phyloP scores from a whole-genome alignment of 2,113 vertebrate genomes.

The Saimiri boliviensis region DNA sequence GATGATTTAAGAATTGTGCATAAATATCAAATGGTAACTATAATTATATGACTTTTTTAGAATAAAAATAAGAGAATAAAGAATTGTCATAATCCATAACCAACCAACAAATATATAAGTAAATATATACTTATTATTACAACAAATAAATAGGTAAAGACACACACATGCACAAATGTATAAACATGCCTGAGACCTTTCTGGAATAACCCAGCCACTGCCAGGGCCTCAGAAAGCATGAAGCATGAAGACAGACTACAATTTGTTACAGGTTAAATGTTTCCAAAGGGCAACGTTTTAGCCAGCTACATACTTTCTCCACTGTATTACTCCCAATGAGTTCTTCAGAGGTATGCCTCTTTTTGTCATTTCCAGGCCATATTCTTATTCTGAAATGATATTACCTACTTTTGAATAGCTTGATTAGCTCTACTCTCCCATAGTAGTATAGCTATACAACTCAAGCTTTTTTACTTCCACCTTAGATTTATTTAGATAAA shows the following conservation, averaged over 20 bases:
- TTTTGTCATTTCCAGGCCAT: neutral
- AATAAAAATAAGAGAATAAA: neutral
- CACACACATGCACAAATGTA: neutral
- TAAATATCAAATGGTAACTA: neutral
- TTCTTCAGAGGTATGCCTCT: neutral
- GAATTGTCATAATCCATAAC: neutral
- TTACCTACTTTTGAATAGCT: neutral
- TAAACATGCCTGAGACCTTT: neutral
- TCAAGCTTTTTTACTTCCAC: neutral
- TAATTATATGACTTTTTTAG: neutral
- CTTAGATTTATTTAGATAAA: neutral
- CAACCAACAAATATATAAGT: neutral
- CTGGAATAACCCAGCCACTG: neutral
- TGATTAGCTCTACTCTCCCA: neutral
- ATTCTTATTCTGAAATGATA: neutral
- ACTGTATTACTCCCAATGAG: fast-evolving
- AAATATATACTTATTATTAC: neutral
- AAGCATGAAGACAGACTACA: neutral
- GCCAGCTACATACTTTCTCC: neutral
- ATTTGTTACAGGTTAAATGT: neutral
- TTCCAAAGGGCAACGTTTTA: neutral
- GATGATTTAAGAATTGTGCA: neutral
- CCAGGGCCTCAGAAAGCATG: neutral
- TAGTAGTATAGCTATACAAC: neutral
- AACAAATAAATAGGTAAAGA: neutral